Conservation (phyloP, 2,888 invertebrate genomes). For the Caenorhabditis uteleia region DNA sequence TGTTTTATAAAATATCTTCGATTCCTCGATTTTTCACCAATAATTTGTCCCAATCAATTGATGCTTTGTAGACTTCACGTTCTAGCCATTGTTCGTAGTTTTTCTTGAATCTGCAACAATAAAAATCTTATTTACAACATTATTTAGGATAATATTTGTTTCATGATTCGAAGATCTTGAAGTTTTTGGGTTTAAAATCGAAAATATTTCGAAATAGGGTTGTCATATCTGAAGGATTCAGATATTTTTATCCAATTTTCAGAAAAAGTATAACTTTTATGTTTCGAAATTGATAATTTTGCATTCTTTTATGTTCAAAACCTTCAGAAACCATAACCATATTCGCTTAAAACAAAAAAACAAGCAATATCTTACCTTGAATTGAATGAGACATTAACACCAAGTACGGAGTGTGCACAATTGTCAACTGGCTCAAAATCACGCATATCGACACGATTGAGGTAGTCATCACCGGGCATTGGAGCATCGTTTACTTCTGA, state of each 20-base stretch:
- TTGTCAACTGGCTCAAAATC: constrained; percentile 59
- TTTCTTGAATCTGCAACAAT: constrained; percentile 67
- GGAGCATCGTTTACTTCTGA: constrained; percentile 49
- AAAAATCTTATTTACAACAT: constrained; percentile 36
- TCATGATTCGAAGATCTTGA: background rate
- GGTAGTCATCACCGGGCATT: constrained; percentile 53
- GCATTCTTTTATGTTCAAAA: background rate
- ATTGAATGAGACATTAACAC: too few species aligned
- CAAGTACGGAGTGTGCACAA: constrained; percentile 54
- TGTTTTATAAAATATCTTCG: constrained; percentile 14
- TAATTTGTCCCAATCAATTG: constrained; percentile 76
- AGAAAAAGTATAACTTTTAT: too few species aligned
- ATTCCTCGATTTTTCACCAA: constrained; percentile 25
- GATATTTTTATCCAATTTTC: constrained; percentile 21
- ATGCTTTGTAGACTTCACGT: constrained; percentile 85
- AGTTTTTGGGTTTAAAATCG: background rate
- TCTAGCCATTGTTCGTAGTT: constrained; percentile 91
- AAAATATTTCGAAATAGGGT: background rate
- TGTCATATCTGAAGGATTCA: background rate
- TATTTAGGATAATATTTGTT: background rate
- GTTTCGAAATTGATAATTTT: too few species aligned
- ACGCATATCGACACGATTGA: constrained; percentile 47
- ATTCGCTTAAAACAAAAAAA: too few species aligned
- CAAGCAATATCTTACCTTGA: background rate
- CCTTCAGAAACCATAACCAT: too few species aligned